Evolutionary conservation across 2,113 vertebrate genomes (phyloP).

Genomic region (Mola mola): DNA sequence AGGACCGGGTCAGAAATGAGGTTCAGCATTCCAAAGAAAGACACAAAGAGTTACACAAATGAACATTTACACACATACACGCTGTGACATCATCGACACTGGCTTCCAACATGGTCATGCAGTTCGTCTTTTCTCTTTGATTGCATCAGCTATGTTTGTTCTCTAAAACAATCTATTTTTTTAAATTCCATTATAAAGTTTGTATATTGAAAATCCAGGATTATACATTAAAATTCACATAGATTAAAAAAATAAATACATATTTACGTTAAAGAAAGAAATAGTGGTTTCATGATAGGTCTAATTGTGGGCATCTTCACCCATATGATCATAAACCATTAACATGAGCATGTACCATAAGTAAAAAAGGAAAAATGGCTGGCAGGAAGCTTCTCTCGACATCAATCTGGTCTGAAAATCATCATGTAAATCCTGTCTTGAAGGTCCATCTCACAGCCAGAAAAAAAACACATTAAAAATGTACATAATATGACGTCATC

Average conservation of each 20-base stretch:
- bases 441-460: conserved; percentile 55
- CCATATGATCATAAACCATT: conserved; percentile 48
- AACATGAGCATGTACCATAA: conserved; percentile 42
- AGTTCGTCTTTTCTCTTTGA: conserved; percentile 74
- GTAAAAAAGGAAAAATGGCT: conserved; percentile 47
- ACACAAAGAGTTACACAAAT: conserved; percentile 56
- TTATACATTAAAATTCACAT: conserved; percentile 69
- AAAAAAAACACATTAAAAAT: not conserved
- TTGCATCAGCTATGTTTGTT: conserved; percentile 74
- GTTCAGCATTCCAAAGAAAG: conserved; percentile 70
- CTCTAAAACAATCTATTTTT: conserved; percentile 47
- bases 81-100: conserved; percentile 75
- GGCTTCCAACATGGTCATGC: conserved; percentile 77
- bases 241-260: conserved; percentile 60
- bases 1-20: conserved; percentile 52
- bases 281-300: conserved; percentile 46
- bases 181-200: conserved; percentile 69
- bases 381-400: conserved; percentile 38
- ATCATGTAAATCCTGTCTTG: conserved; percentile 25
- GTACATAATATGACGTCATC: conserved; percentile 62
- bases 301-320: conserved; percentile 18
- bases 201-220: conserved; percentile 67
- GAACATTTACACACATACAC: conserved; percentile 68
- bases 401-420: too few relatives aligned
- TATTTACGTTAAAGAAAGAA: conserved; percentile 30